Conservation (phyloP, 2,888 invertebrate genomes). For the Dioctria rufipes region DNA sequence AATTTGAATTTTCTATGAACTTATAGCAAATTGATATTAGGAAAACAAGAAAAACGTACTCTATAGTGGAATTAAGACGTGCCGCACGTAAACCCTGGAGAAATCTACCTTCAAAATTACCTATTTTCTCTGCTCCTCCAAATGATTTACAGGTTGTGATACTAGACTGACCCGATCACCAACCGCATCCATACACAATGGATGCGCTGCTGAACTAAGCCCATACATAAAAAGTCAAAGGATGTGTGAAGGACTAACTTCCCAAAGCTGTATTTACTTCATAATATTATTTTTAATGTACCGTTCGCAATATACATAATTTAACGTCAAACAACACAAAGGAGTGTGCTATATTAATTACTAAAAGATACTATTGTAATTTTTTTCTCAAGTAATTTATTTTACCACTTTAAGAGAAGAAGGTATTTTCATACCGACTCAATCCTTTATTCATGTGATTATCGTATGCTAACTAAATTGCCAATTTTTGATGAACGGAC, state of each 20-base stretch:
- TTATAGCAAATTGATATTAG: constrained; percentile 71
- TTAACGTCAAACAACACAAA: not conserved
- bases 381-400: constrained; percentile 8
- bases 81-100: constrained; percentile 91
- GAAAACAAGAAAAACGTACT: constrained; percentile 86
- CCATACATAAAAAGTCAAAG: not conserved
- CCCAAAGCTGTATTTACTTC: constrained; percentile 14
- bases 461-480: constrained; percentile 25
- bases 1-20: not conserved
- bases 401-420: not conserved
- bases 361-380: constrained; percentile 16
- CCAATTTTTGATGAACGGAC: constrained; percentile 29
- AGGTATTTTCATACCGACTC: not conserved
- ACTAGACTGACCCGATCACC: constrained; percentile 79
- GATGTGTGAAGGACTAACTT: constrained; percentile 31
- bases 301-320: not conserved
- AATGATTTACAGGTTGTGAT: constrained; percentile 80
- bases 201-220: constrained; percentile 76
- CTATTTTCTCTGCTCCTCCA: constrained; percentile 65
- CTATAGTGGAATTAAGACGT: constrained; percentile 83
- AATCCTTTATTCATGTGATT: constrained; percentile 42
- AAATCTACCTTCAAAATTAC: constrained; percentile 72
- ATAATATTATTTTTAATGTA: not conserved
- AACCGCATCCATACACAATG: constrained; percentile 78
- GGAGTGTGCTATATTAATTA: constrained; percentile 7